Evolutionary conservation across 2,797 vertebrate species (phyloP).

Genomic region (Sebastes kiyomatsui): DNA sequence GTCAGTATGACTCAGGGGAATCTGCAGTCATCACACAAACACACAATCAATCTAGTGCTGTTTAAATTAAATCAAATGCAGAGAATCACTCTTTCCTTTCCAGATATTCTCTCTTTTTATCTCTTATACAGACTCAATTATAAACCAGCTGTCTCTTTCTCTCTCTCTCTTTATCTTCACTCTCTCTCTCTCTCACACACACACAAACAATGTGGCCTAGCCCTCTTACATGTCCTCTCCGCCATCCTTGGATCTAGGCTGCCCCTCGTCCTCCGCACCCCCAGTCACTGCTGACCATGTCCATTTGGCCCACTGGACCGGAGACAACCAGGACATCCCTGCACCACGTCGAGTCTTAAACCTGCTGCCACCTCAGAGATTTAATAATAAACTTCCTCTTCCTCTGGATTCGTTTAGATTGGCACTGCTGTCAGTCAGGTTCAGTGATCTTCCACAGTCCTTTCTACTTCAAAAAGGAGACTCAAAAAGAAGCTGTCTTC

Average conservation of each 20-base stretch:
- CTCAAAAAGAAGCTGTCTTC: slow-evolving; percentile 1
- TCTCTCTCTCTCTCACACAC: background rate
- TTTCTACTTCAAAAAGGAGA: background rate
- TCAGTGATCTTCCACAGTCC: background rate
- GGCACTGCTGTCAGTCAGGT: background rate
- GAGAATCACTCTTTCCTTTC: background rate
- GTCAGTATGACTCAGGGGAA: slow-evolving; percentile 65
- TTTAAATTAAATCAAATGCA: background rate
- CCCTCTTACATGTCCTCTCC: slow-evolving; percentile 78
- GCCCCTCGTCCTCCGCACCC: slow-evolving; percentile 74
- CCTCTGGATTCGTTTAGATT: slow-evolving; percentile 5
- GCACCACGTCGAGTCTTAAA: slow-evolving; percentile 10
- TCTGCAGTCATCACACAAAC: slow-evolving; percentile 31
- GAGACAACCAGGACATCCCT: slow-evolving; percentile 90
- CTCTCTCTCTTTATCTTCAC: background rate
- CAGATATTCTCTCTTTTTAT: background rate
- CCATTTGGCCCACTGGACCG: slow-evolving; percentile 96
- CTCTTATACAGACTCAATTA: background rate
- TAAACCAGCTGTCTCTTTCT: background rate
- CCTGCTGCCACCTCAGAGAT: slow-evolving; percentile 15
- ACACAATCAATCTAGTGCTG: slow-evolving; percentile 1
- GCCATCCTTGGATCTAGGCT: slow-evolving; percentile 56
- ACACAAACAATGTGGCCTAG: slow-evolving; percentile 3
- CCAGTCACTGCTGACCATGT: slow-evolving; percentile 95
- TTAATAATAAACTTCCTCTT: slow-evolving; percentile 34